Conservation (phyloP, 2,113 vertebrate genomes). For the Salvelinus namaycush region DNA sequence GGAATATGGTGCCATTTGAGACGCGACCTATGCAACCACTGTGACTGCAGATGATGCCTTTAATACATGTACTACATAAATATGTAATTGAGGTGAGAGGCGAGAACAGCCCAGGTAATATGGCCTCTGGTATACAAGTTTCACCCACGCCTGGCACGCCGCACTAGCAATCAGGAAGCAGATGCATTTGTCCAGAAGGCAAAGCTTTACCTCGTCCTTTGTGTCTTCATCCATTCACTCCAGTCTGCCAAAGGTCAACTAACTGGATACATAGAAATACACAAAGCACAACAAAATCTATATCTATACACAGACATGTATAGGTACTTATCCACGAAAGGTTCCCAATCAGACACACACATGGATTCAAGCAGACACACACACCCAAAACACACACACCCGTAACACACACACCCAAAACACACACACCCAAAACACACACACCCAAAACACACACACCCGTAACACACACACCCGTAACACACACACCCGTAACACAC, state of each 20-base stretch:
- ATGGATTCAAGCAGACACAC: neutral
- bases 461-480: neutral
- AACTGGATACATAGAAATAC: conserved; percentile 3
- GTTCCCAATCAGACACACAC: neutral
- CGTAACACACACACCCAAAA: conserved; percentile 2
- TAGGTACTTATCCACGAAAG: neutral
- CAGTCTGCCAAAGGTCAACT: conserved; percentile 34
- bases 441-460: neutral
- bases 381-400: neutral
- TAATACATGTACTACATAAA: conserved; percentile 35
- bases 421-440: no score
- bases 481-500: conserved; percentile 2
- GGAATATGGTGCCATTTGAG: no score
- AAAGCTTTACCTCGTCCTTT: conserved; percentile 43
- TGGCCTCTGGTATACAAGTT: conserved; percentile 49
- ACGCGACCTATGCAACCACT: conserved; percentile 4
- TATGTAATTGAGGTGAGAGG: conserved; percentile 51
- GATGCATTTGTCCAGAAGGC: conserved; percentile 41
- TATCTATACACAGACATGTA: neutral
- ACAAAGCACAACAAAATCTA: neutral
- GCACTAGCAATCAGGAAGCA: conserved; percentile 57
- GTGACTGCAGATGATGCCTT: conserved; percentile 38
- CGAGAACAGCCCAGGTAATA: conserved; percentile 13
- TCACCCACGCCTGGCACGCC: conserved; percentile 43
- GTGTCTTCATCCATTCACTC: conserved; percentile 36